phyloP scores from a whole-genome alignment of 2,888 invertebrate species.

The Coronaproctus castanopsis region DNA sequence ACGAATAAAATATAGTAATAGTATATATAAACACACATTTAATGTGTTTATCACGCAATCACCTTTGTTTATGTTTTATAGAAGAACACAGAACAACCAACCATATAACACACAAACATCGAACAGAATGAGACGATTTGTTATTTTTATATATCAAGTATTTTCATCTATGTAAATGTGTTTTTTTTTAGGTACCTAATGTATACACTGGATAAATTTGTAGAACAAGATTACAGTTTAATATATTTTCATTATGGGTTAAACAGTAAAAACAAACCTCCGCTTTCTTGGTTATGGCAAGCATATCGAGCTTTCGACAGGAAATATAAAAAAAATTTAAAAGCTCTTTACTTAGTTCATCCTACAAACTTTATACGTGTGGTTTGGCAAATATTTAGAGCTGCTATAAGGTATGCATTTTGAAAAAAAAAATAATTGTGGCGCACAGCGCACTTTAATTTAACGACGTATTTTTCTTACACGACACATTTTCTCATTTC shows the following conservation, averaged over 20 bases:
- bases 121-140: too few relatives aligned
- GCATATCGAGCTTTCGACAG: constrained; percentile 94
- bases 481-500: neutral
- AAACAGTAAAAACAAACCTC: constrained; percentile 86
- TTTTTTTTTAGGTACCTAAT: constrained; percentile 56
- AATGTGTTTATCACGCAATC: too few relatives aligned
- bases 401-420: constrained; percentile 69
- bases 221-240: constrained; percentile 94
- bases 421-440: too few relatives aligned
- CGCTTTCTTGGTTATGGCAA: constrained; percentile 86
- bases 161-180: too few relatives aligned
- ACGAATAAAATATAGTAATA: too few relatives aligned
- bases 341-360: constrained; percentile 93
- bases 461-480: neutral
- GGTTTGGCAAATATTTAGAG: constrained; percentile 85
- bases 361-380: constrained; percentile 92
- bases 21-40: too few relatives aligned
- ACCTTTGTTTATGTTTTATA: too few relatives aligned
- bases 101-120: too few relatives aligned
- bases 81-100: too few relatives aligned
- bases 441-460: too few relatives aligned
- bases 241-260: constrained; percentile 96
- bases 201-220: constrained; percentile 86
- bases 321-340: constrained; percentile 97
- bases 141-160: too few relatives aligned